phyloP scores from a whole-genome alignment of 2,888 invertebrate species.

The Chalcosyrphus nemorum region DNA sequence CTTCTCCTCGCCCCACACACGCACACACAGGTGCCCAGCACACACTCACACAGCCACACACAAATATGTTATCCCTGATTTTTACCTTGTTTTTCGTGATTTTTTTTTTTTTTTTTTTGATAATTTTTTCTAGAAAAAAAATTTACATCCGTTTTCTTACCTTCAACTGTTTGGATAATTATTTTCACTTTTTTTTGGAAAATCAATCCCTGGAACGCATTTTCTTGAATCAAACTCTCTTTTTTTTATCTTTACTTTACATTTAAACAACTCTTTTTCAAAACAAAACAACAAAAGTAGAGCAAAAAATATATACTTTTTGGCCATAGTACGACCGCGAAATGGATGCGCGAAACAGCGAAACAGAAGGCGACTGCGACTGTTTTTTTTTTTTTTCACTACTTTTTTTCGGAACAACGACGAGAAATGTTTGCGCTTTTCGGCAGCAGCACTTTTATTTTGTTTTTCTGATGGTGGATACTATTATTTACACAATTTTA shows the following conservation, averaged over 20 bases:
- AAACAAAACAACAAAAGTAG: conserved; percentile 54
- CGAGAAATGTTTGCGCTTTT: conserved; percentile 44
- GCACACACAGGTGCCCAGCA: no score
- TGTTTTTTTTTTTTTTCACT: conserved; percentile 43
- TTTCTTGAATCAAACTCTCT: conserved; percentile 45
- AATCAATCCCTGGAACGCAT: conserved; percentile 71
- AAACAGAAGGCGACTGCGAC: no score
- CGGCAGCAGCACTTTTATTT: no score
- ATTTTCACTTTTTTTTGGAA: conserved; percentile 71
- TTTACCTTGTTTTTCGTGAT: conserved; percentile 34
- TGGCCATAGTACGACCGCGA: conserved; percentile 65
- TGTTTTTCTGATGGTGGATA: no score
- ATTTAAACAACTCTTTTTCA: conserved; percentile 27
- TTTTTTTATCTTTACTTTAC: conserved; percentile 37
- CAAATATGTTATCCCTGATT: neutral
- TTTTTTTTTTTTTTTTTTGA: conserved; percentile 12
- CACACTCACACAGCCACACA: neutral
- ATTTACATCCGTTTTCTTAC: conserved; percentile 71
- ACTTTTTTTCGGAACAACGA: conserved; percentile 36
- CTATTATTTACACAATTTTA: conserved; percentile 50
- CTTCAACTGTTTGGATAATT: conserved; percentile 71
- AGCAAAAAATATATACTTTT: conserved; percentile 58
- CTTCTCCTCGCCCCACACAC: neutral
- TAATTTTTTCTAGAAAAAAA: conserved; percentile 60
- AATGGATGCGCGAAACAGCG: conserved; percentile 67